phyloP scores from a whole-genome alignment of 1,140 invertebrate genomes.

The Euura lappo region DNA sequence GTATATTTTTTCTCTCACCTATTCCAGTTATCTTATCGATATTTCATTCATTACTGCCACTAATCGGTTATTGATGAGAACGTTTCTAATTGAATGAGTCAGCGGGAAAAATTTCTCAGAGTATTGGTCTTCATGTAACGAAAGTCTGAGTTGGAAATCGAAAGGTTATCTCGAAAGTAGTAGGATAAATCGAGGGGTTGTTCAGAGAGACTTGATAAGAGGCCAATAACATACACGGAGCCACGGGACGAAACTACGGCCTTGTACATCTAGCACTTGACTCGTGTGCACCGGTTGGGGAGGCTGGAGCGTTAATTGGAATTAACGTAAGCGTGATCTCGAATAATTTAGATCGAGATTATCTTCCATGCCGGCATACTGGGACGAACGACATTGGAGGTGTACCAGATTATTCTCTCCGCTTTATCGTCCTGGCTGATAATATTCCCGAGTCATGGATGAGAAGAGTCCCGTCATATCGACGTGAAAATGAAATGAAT shows the following conservation, averaged over 20 bases:
- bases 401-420: neutral
- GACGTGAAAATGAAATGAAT: too few species aligned
- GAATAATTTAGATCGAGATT: constrained; percentile 43
- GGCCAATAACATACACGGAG: neutral
- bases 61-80: too few species aligned
- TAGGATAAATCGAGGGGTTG: constrained; percentile 7
- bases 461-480: too few species aligned
- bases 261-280: neutral
- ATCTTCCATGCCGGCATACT: constrained; percentile 14
- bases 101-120: too few species aligned
- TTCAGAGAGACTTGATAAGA: constrained; percentile 8
- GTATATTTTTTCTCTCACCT: too few species aligned
- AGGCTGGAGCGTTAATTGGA: constrained; percentile 36
- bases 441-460: neutral
- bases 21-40: too few species aligned
- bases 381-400: neutral
- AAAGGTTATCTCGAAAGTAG: neutral
- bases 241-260: neutral
- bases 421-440: neutral
- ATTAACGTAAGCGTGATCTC: constrained; percentile 35
- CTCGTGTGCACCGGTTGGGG: constrained; percentile 13
- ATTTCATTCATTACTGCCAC: too few species aligned
- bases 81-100: too few species aligned
- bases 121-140: too few species aligned
- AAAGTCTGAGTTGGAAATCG: neutral